Evolutionary conservation across 2,888 invertebrate species (phyloP).

Genomic region (Tetrapedia diversipes): DNA sequence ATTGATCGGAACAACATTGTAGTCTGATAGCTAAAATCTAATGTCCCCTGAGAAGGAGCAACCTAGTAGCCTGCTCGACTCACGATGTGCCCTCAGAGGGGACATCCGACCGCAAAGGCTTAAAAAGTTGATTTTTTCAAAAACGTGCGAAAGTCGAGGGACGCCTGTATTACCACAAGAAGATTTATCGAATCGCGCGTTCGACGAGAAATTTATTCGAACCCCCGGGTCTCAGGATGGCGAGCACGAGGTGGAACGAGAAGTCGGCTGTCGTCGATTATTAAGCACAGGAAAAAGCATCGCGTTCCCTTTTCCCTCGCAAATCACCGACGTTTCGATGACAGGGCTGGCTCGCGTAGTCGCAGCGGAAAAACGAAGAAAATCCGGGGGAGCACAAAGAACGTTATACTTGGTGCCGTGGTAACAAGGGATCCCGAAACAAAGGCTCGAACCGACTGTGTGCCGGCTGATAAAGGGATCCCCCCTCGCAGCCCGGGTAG

Average conservation of each 20-base stretch:
- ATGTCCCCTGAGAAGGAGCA: no score
- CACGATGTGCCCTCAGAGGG: no score
- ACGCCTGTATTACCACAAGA: no score
- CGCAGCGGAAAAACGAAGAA: slow-evolving; percentile 7
- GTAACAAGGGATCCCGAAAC: slow-evolving; percentile 30
- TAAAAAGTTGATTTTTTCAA: no score
- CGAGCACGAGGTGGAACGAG: no score
- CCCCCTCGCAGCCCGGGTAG: background rate
- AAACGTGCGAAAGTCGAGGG: no score
- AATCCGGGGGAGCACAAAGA: slow-evolving; percentile 5
- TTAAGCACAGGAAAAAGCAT: slow-evolving; percentile 15
- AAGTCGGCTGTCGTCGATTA: slow-evolving; percentile 16
- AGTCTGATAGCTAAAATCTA: no score
- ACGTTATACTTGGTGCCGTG: slow-evolving; percentile 11
- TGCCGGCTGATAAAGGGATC: slow-evolving; percentile 13
- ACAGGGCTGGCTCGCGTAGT: background rate
- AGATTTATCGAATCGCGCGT: slow-evolving; percentile 7
- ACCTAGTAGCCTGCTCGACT: no score
- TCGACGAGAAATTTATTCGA: background rate
- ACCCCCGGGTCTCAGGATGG: background rate
- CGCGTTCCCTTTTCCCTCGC: background rate
- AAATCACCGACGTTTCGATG: slow-evolving; percentile 28
- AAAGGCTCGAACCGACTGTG: slow-evolving; percentile 16
- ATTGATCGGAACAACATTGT: no score
- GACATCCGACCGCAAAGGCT: no score